A percentile compares a stretch with the other conserved stretches of the same genome.
Evolutionary conservation across 2,888 invertebrate genomes (phyloP).

Genomic region (Portevinia maculata): DNA sequence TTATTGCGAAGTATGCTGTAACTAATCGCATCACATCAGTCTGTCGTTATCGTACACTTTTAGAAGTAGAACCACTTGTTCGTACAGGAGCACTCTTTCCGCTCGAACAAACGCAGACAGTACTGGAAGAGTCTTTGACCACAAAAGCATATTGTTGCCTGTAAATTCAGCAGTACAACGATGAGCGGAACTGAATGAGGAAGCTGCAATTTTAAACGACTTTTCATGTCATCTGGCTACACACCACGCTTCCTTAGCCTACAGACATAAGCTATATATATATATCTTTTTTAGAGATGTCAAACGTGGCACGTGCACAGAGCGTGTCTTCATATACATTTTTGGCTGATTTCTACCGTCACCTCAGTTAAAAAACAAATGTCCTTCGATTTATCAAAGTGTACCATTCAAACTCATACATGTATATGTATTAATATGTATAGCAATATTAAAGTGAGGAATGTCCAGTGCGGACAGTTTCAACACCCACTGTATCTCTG

Average conservation of each 20-base stretch:
- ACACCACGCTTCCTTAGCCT: not conserved
- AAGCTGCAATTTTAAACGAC: conserved; percentile 65
- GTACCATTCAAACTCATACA: conserved; percentile 36
- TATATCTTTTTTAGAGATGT: conserved; percentile 43
- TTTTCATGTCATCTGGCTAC: conserved; percentile 67
- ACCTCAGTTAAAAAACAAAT: conserved; percentile 46
- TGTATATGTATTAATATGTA: conserved; percentile 17
- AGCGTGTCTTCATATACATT: conserved; percentile 56
- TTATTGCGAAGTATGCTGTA: conserved; percentile 25
- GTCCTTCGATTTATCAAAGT: conserved; percentile 62
- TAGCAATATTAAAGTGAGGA: conserved; percentile 40
- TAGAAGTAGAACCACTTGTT: conserved; percentile 58
- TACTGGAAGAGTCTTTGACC: conserved; percentile 47
- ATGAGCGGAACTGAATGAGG: conserved; percentile 65
- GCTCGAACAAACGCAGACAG: conserved; percentile 47
- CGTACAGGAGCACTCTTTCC: conserved; percentile 43
- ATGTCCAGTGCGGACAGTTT: conserved; percentile 31
- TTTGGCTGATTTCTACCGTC: conserved; percentile 38
- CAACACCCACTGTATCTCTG: conserved; percentile 14
- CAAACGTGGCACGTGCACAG: conserved; percentile 59
- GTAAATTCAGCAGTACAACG: conserved; percentile 6
- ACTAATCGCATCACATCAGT: conserved; percentile 62
- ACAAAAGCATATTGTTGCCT: conserved; percentile 55
- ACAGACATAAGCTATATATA: not conserved
- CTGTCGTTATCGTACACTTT: conserved; percentile 42